These are phyloP conservation scores for Rotaria sp. DNA, from an alignment of 2,888 invertebrate species.

Conservation along the genomic window DNA sequence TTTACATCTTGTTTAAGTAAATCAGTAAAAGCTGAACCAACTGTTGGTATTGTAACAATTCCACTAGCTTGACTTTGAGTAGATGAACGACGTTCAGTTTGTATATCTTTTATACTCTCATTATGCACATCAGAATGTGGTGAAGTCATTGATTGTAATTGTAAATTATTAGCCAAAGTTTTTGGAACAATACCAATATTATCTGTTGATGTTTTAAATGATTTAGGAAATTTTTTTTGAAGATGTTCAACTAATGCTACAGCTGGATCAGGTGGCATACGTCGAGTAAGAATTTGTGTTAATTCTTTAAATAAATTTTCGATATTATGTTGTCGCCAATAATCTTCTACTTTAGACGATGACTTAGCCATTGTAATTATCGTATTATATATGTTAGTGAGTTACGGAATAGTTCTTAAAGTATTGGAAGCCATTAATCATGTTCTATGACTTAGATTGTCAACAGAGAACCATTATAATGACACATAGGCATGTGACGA, in stretches of 20 bases:
- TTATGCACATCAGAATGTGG: neutral
- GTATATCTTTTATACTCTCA: neutral
- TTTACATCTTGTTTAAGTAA: neutral
- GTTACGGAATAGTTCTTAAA: no score
- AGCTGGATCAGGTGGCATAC: neutral
- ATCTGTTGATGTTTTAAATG: neutral
- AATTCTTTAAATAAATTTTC: constrained; percentile 25
- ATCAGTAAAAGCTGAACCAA: neutral
- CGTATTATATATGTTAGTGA: no score
- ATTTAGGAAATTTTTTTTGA: constrained; percentile 26
- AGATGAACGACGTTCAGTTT: neutral
- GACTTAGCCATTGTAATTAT: neutral
- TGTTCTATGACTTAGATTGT: neutral
- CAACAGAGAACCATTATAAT: neutral
- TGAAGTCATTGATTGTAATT: neutral
- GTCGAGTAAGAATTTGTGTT: neutral
- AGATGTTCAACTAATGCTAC: neutral
- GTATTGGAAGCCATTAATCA: neutral
- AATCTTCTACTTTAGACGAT: neutral
- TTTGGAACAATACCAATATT: neutral
- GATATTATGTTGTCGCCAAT: neutral
- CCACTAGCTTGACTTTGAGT: neutral
- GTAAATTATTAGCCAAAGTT: neutral
- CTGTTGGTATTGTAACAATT: neutral
- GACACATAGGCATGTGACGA: neutral